A percentile compares a stretch with the other conserved stretches of the same genome.
These are phyloP conservation scores for Stenchaetothrips biformis DNA, from an alignment of 2,888 invertebrate species.

Conservation along the genomic window DNA sequence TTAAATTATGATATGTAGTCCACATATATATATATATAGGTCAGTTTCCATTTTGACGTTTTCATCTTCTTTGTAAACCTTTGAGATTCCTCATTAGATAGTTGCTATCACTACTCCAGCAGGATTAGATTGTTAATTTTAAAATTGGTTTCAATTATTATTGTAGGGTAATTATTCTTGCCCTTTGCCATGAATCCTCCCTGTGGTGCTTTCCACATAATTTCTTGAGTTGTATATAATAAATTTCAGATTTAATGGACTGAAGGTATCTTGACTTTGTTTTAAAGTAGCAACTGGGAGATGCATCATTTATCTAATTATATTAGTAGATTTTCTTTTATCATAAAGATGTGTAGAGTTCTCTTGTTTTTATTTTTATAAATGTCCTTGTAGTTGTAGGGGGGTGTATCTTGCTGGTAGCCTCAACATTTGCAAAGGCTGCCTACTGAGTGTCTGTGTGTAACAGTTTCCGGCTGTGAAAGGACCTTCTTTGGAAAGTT, in stretches of 20 bases:
- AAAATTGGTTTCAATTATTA: background rate
- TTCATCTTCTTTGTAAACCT: background rate
- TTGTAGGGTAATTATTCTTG: background rate
- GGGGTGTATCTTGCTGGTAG: background rate
- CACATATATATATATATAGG: background rate
- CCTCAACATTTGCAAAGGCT: background rate
- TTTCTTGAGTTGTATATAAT: background rate
- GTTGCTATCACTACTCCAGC: background rate
- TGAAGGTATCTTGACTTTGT: background rate
- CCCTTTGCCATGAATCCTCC: background rate
- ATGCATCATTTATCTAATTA: conserved; percentile 14
- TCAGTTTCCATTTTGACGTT: background rate
- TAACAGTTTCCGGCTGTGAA: conserved; percentile 20
- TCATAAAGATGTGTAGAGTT: conserved; percentile 10
- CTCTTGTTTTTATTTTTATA: conserved; percentile 25
- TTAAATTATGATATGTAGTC: background rate
- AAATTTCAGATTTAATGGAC: conserved; percentile 10
- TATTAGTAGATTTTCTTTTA: conserved; percentile 4
- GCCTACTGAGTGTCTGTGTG: background rate
- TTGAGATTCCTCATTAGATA: background rate
- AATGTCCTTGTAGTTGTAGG: conserved; percentile 10
- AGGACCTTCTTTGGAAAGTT: conserved; percentile 19
- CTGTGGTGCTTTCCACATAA: background rate
- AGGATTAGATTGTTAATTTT: background rate
- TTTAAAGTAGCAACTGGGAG: conserved; percentile 21